Evolutionary conservation across 2,113 vertebrate genomes (phyloP), one percentile per base, ranked within the genome.

Genomic region (Mellivora capensis): DNA sequence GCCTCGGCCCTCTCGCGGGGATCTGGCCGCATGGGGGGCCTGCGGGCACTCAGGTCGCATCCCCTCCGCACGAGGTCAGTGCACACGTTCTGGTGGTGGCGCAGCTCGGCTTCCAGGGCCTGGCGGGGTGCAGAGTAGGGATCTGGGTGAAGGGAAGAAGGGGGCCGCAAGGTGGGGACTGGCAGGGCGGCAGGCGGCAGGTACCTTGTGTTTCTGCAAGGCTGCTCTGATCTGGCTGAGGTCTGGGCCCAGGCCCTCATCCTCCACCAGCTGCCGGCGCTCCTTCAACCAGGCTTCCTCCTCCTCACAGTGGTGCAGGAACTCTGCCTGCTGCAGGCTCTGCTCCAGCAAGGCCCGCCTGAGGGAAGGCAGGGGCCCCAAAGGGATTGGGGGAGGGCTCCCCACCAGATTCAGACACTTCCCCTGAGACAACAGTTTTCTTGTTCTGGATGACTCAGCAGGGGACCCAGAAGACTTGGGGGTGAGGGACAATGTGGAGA

Each of bases 171-270:
- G 25, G 25, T 47, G 6, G 42, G 31, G 84, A 8, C 52, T 4
- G 2, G 42, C 25, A 12, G 34, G 72, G 61, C 6, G 0, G 4
- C 21, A 15, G 14, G 12, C 4, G 34, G 31, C 14, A 1, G 47
- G 25, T 80, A 99, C 99, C 99, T 99, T 99, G 96, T 99, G 99
- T 74, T 99, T 99, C 96, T 99, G 99, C 87, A 99, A 98, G 25
- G 98, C 98, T 37, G 98, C 95, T 93, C 98, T 91, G 95, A 99
- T 99, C 96, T 99, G 99, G 97, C 77, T 98, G 92, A 99, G 98
- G 96, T 99, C 99, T 76, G 98, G 98, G 42, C 99, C 99, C 20
- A 98, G 98, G 12, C 97, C 97, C 15, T 96, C 96, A 0, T 91
- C 98, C 95, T 99, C 99, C 94, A 99, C 96, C 57, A 98, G 92